phyloP scores from a whole-genome alignment of 1,140 invertebrate species.

The Ceratina australensis region DNA sequence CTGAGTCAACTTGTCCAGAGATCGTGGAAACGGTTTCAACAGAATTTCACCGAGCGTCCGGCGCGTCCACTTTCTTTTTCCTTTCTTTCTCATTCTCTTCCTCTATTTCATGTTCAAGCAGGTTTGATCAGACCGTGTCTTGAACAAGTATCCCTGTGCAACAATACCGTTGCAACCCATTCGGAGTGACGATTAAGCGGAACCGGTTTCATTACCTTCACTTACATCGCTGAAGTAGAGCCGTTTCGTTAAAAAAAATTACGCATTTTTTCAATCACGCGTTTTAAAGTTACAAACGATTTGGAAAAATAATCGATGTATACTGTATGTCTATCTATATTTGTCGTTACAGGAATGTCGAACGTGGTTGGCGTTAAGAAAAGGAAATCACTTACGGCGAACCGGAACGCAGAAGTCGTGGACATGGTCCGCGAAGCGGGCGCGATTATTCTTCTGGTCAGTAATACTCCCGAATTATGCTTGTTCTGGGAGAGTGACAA shows the following conservation, averaged over 20 bases:
- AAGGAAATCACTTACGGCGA: slow-evolving; percentile 80
- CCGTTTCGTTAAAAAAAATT: too few species aligned
- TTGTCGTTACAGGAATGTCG: slow-evolving; percentile 76
- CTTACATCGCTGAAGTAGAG: too few species aligned
- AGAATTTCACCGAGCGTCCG: too few species aligned
- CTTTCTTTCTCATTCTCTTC: not conserved
- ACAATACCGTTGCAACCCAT: not conserved
- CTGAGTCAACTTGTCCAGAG: too few species aligned
- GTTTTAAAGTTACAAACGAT: too few species aligned
- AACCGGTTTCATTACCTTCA: too few species aligned
- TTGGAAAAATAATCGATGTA: too few species aligned
- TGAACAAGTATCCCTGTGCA: not conserved
- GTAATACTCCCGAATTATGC: slow-evolving; percentile 95
- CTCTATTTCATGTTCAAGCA: not conserved
- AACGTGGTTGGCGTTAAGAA: slow-evolving; percentile 81
- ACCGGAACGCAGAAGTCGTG: slow-evolving; percentile 87
- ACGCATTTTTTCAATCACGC: too few species aligned
- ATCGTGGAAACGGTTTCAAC: too few species aligned
- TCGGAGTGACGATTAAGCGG: not conserved
- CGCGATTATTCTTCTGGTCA: slow-evolving; percentile 92
- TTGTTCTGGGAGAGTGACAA: slow-evolving; percentile 95
- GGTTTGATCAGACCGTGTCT: not conserved
- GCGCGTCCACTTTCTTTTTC: not conserved
- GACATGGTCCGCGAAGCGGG: slow-evolving; percentile 85
- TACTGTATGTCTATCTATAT: not conserved